A percentile compares a stretch with the other conserved stretches of the same genome.
phyloP scores from a whole-genome alignment of 1,140 invertebrate genomes.

The Zophobas atratus region DNA sequence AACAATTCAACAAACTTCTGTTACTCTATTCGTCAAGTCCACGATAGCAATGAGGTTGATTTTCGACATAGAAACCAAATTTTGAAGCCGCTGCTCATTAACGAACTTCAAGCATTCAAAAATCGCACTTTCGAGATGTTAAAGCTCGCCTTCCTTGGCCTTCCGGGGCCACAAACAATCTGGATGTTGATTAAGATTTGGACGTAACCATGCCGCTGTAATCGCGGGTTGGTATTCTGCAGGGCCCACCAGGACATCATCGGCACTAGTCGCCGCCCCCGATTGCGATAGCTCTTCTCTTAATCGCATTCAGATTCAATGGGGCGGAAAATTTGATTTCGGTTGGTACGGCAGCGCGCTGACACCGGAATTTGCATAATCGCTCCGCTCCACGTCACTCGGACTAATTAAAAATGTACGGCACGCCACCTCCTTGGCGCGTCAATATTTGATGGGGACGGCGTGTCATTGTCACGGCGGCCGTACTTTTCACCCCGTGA shows the following conservation, averaged over 20 bases:
- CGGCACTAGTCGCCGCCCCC: conserved; percentile 37
- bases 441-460: conserved; percentile 57
- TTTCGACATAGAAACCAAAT: too few relatives aligned
- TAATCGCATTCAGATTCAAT: conserved; percentile 63
- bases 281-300: conserved; percentile 51
- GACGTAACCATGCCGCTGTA: not conserved
- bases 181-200: not conserved
- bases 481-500: conserved; percentile 26
- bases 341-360: conserved; percentile 55
- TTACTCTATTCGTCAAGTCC: too few relatives aligned
- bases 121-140: too few relatives aligned
- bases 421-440: conserved; percentile 59
- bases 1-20: too few relatives aligned
- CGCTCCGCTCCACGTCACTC: conserved; percentile 55
- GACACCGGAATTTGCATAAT: conserved; percentile 64
- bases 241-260: not conserved
- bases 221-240: not conserved
- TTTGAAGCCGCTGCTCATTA: too few relatives aligned
- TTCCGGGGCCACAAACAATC: too few relatives aligned
- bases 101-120: too few relatives aligned
- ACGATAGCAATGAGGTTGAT: too few relatives aligned
- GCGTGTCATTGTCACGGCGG: conserved; percentile 53
- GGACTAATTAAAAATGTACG: conserved; percentile 64
- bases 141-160: too few relatives aligned
- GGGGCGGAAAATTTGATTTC: conserved; percentile 64